These are phyloP conservation scores for Nomada hirtipes DNA, from an alignment of 2,888 invertebrate genomes.

Conservation along the genomic window DNA sequence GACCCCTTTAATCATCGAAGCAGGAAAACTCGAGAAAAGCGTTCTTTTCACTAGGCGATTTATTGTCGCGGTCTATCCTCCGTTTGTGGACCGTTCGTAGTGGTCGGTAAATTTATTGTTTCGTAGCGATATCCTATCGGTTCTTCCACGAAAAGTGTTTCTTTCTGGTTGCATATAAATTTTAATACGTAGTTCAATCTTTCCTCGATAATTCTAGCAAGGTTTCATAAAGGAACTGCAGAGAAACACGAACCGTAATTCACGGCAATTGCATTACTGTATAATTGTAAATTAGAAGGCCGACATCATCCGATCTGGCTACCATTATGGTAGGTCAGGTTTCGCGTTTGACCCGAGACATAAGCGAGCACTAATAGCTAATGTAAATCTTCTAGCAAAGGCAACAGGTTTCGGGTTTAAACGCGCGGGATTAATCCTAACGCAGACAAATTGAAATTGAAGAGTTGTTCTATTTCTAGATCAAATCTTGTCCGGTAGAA, in stretches of 20 bases:
- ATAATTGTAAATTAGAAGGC: constrained; percentile 18
- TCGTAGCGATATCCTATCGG: not conserved
- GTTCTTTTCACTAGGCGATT: constrained; percentile 30
- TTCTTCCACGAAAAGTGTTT: constrained; percentile 10
- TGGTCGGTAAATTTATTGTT: not conserved
- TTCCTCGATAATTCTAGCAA: not conserved
- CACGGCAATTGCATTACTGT: constrained; percentile 3
- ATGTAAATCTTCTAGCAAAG: constrained; percentile 51
- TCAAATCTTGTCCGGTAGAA: not conserved
- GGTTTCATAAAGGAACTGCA: not conserved
- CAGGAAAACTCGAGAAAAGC: constrained; percentile 51
- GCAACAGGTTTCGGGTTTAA: constrained; percentile 42
- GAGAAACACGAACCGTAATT: not conserved
- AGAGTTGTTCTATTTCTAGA: not conserved
- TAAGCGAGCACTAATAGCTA: constrained; percentile 51
- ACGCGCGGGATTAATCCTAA: not conserved
- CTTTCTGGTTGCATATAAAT: not conserved
- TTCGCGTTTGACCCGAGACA: constrained; percentile 39
- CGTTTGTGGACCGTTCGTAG: not conserved
- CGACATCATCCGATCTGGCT: constrained; percentile 1
- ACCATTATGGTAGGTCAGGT: constrained; percentile 18
- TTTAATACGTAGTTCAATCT: constrained; percentile 5
- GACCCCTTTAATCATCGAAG: constrained; percentile 58
- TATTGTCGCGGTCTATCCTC: constrained; percentile 20
- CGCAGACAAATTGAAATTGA: constrained; percentile 28